Evolutionary conservation across 2,888 invertebrate genomes (phyloP).

Genomic region (Liposcelis brunnea): DNA sequence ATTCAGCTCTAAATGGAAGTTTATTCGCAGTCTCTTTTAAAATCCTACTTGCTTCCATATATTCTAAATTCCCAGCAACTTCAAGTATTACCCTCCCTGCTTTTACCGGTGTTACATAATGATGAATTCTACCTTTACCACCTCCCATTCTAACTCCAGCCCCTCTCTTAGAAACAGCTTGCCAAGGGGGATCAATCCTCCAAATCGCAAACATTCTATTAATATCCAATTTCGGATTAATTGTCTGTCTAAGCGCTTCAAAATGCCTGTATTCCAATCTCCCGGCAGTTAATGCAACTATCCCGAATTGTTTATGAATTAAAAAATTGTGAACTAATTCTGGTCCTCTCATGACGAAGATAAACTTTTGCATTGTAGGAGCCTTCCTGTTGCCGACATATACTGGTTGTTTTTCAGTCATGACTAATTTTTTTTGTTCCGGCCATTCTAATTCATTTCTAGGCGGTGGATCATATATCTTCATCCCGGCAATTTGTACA

Average conservation of each 20-base stretch:
- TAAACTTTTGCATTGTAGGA: constrained; percentile 69
- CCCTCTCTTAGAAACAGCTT: constrained; percentile 78
- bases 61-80: constrained; percentile 81
- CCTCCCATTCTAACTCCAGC: constrained; percentile 89
- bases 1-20: constrained; percentile 76
- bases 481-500: background rate
- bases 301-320: constrained; percentile 81
- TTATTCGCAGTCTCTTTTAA: constrained; percentile 54
- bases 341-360: constrained; percentile 80
- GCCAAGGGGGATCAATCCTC: constrained; percentile 92
- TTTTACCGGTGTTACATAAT: constrained; percentile 88
- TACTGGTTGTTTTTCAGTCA: constrained; percentile 55
- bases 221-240: constrained; percentile 62
- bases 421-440: constrained; percentile 48
- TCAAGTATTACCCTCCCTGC: constrained; percentile 83
- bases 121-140: constrained; percentile 87
- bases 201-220: constrained; percentile 84
- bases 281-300: constrained; percentile 76
- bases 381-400: constrained; percentile 47
- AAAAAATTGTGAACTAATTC: constrained; percentile 71
- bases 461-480: background rate
- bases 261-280: constrained; percentile 62
- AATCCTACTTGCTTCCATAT: constrained; percentile 42
- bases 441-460: constrained; percentile 45
- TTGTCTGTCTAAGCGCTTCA: constrained; percentile 66